Base-by-base conservation (phyloP, 1,140 invertebrate genomes). In the Andrena cerasifolii region DNA sequence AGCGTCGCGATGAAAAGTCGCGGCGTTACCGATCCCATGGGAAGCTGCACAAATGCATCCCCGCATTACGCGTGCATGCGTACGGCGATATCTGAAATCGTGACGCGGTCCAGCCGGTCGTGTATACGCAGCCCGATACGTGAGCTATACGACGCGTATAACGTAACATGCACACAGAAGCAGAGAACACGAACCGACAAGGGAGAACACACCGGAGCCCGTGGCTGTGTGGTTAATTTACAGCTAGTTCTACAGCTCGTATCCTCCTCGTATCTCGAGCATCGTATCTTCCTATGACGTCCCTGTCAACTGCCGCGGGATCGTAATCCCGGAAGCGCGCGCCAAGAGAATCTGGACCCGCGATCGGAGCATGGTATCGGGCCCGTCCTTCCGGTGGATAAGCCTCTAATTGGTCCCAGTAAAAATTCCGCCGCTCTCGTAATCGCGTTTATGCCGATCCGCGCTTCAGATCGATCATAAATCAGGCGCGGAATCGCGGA, bases 221-320 rank as follows among this genome's bases (percentile, higher is more conserved):
- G 74, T 68, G 75, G 66, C 10, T 81, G 67, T 86, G 90, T 82
- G 91, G 91, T 91, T 90, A 89, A 90, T 91, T 91, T 92, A 91
- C 90, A 91, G 90, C 90, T 91, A 91, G 79, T 59, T 80, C 73
- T 67, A 33, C 49, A 72, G 71, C 81, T 74, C 61, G 71, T 74
- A 78, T 83, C 73, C 74, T 58, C 77, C 43, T 45, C 33, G 62
- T 79, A 74, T 79, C 75, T 71, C 67, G 65, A 62, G 45, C 68
- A 28, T 26, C 40, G 61, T 31, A 73, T 82, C 80, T 77, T 26
- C 67, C 68, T 67, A 62, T 70, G 70, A 84, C 36, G 70, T 71
- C 18, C 68, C 78, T 76, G 71, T 83, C 82, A 84, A 80, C 82
- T 78, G 21, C 18, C 33, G n/a, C 40, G 49, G 61, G 80, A 82